Base-by-base conservation (phyloP, 2,797 vertebrate genomes). In the Fistularia commersonii region DNA sequence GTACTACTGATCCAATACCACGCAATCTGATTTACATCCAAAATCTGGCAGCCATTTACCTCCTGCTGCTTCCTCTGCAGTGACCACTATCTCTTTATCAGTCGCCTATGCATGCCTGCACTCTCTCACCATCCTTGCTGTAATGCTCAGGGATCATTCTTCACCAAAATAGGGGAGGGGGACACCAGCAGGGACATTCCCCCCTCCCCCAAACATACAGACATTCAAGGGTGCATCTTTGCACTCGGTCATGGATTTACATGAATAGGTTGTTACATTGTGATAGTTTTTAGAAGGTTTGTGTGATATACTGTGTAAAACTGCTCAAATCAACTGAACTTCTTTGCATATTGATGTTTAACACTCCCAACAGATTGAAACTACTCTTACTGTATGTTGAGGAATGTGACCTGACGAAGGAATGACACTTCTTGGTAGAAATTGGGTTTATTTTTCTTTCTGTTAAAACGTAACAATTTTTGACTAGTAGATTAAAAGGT, bases 11-110 rank as follows among this genome's bases (percentile, higher is more conserved):
- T 54, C 41, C 56, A 48, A 40, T 45, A 58, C 35, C 45, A 41
- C 38, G 43, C 35, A 62, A 51, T 12, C 59, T 79, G 76, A 87
- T 88, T 86, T 80, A 72, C 80, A 85, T 87, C 69, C 69, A 44
- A 72, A 53, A 65, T 82, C 43, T 64, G 55, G 48, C 71, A 60
- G 70, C 60, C 69, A 14, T 85, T 77, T 64, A 54, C 78, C 85
- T 77, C 85, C 86, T 74, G 79, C 87, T 83, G 85, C 62, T 82
- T 61, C 57, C 36, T 54, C 64, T 65, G 67, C 77, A 75, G 64
- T 51, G 78, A 32, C 61, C 64, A 14, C 77, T 82, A 83, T 85
- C 85, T 86, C 77, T 79, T 77, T 81, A 89, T 88, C 86, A 71
- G 76, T 53, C 37, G 72, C 79, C 73, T 68, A 67, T 44, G 73